Evolutionary conservation across 2,113 vertebrate species (phyloP).

Genomic region (Ginglymostoma cirratum): DNA sequence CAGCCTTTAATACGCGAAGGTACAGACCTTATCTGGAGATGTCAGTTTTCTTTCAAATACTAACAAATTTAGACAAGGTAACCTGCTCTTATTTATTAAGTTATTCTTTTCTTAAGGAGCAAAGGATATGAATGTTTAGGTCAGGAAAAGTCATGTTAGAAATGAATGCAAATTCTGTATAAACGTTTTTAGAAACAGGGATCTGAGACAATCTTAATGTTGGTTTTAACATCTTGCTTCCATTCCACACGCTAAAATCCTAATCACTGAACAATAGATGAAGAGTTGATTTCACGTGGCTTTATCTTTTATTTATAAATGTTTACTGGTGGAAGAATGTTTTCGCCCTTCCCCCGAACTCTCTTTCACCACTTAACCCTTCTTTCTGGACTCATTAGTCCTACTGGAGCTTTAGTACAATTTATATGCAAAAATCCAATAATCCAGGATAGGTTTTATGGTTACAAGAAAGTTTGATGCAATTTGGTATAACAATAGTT

Average conservation of each 20-base stretch:
- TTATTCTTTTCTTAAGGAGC: too few species aligned
- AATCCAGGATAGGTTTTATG: not conserved
- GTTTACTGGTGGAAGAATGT: not conserved
- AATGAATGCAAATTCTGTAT: too few species aligned
- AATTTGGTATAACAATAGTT: not conserved
- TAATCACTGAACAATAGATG: not conserved
- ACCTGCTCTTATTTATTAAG: too few species aligned
- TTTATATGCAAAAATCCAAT: not conserved
- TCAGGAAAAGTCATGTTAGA: too few species aligned
- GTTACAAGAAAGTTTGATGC: not conserved
- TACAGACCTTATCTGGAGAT: too few species aligned
- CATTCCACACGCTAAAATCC: not conserved
- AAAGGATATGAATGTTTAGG: too few species aligned
- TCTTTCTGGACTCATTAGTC: not conserved
- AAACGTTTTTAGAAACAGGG: too few species aligned
- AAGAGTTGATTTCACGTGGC: not conserved
- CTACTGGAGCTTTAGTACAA: not conserved
- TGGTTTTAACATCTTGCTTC: not conserved
- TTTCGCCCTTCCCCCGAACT: not conserved
- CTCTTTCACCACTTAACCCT: not conserved
- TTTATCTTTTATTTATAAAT: not conserved
- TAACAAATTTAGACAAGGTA: too few species aligned
- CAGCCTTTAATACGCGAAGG: too few species aligned
- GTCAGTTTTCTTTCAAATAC: too few species aligned
- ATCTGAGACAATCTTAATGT: too few species aligned